These are phyloP conservation scores for Strix aluco DNA, from an alignment of 2,113 vertebrate species.

Conservation along the genomic window DNA sequence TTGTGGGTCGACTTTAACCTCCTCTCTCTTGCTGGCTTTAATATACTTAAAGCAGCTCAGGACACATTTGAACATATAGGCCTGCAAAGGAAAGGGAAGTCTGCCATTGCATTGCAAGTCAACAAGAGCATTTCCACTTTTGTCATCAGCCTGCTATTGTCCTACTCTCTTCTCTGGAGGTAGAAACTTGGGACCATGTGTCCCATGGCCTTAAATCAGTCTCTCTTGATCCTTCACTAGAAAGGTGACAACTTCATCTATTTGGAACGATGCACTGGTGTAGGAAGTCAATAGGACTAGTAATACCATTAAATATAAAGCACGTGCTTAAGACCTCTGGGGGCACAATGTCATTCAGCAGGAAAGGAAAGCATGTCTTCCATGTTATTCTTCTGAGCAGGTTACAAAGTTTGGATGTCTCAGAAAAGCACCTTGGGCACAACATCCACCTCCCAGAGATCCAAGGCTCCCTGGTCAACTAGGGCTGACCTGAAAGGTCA, in stretches of 20 bases:
- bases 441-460: background rate
- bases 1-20: background rate
- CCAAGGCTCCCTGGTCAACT: background rate
- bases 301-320: background rate
- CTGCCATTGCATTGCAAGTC: background rate
- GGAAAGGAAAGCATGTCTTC: background rate
- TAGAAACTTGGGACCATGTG: background rate
- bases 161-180: background rate
- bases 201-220: background rate
- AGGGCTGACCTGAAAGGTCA: background rate
- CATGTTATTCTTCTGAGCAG: background rate
- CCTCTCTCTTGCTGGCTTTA: constrained; percentile 18
- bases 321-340: background rate
- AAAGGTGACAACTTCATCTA: background rate
- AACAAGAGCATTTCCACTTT: background rate
- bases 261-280: background rate
- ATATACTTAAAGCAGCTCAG: constrained; percentile 70
- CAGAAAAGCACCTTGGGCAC: background rate
- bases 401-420: background rate
- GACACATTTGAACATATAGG: constrained; percentile 77
- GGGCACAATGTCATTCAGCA: rapidly evolving
- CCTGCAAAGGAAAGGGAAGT: constrained; percentile 39
- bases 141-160: background rate
- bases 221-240: background rate
- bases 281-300: background rate